Evolutionary conservation across 1,140 invertebrate genomes (phyloP), one percentile per base, ranked within the genome.

Genomic region (Caenorhabditis remanei): DNA sequence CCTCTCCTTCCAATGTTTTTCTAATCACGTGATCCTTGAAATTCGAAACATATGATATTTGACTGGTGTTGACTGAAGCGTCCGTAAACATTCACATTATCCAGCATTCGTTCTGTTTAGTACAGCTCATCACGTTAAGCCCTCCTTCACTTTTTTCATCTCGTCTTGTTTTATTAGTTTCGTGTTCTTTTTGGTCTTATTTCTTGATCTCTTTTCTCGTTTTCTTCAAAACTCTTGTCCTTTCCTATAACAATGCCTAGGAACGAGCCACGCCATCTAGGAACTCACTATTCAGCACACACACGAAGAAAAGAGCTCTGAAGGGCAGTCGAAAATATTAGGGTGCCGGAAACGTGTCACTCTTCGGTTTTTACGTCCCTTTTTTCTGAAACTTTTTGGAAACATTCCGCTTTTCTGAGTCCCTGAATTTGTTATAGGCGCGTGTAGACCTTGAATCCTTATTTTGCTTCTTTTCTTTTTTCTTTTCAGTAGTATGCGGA

Each of bases 11-110:
- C 19, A 79, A 79, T 79, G 65, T 79, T 79, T 79, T 79, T 79
- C 71, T 53, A 50, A 79, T 50, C 71, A 79, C 71, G 46, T 79
- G 71, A 79, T 79, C 71, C 71, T 79, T 50, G 46, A 79, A 79
- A 79, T 48, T 24, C 71, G 46, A 79, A 79, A 79, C 71, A 79
- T 79, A 79, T 79, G 71, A 79, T 79, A 79, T 50, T 79, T 48
- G 41, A 14, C 24, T 46, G 21, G 43, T 79, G 46, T 79, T 79
- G 71, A 79, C 46, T 53, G 71, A 79, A 79, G 19, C 43, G n/a
- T 50, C n/a, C 14, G 43, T 79, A 48, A 79, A 79, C 71, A 79
- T 50, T 79, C 46, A 7, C 43, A 79, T 24, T 79, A 79, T 79
- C 71, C 71, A n/a, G 32, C 32, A 32, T 32, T 32, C 32, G 32